Conservation (phyloP, 2,888 invertebrate genomes). For the Hirtodrosophila alboralis region DNA sequence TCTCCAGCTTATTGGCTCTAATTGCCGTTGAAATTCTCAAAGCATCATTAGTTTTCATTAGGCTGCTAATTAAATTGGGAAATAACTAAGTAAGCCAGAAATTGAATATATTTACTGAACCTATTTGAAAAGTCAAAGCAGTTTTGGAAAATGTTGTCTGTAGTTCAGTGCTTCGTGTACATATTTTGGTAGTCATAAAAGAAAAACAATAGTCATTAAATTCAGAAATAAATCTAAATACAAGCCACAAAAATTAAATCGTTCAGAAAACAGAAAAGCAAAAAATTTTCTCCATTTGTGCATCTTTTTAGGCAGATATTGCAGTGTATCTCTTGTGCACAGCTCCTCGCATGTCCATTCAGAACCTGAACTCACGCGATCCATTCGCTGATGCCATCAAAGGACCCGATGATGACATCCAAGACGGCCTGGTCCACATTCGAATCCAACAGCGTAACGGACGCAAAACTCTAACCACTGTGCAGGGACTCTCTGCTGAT, state of each 20-base stretch:
- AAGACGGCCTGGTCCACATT: slow-evolving; percentile 99
- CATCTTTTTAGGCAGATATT: slow-evolving; percentile 21
- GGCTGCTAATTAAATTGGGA: slow-evolving; percentile 22
- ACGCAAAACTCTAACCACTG: slow-evolving; percentile 99
- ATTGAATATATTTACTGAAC: neutral
- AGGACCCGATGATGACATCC: slow-evolving; percentile 98
- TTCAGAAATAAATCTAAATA: slow-evolving; percentile 23
- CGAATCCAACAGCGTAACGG: slow-evolving; percentile 99
- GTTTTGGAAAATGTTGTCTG: slow-evolving; percentile 21
- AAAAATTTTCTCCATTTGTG: neutral
- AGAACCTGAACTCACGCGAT: slow-evolving; percentile 98
- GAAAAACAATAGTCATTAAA: slow-evolving; percentile 42
- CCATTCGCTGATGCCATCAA: slow-evolving; percentile 99
- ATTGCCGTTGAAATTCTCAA: slow-evolving; percentile 26
- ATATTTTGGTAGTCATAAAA: slow-evolving; percentile 37
- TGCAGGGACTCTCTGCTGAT: slow-evolving; percentile 97
- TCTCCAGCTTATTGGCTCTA: slow-evolving; percentile 46
- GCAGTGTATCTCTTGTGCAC: slow-evolving; percentile 5
- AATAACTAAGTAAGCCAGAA: slow-evolving; percentile 20
- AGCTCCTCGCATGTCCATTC: slow-evolving; percentile 95
- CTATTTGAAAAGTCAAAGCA: slow-evolving; percentile 21
- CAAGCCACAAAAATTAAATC: slow-evolving; percentile 27
- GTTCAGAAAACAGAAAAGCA: slow-evolving; percentile 20
- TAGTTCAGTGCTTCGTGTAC: slow-evolving; percentile 19
- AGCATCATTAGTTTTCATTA: slow-evolving; percentile 55